Conservation (phyloP, 2,113 vertebrate genomes). For the Pelobates fuscus region DNA sequence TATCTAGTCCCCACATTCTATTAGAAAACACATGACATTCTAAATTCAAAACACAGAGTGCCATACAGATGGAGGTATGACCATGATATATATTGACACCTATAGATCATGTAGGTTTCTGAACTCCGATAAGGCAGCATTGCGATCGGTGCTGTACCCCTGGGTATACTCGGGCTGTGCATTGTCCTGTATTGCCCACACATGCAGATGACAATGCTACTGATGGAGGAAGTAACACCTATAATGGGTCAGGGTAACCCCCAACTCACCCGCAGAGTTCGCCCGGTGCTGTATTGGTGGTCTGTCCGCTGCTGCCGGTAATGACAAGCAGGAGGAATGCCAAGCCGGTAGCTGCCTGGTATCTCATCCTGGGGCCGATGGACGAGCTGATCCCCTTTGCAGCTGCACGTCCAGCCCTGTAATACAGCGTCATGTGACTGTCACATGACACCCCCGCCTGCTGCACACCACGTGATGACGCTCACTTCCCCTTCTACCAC, state of each 20-base stretch:
- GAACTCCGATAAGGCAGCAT: too few species aligned
- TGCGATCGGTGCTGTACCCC: too few species aligned
- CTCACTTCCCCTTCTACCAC: too few species aligned
- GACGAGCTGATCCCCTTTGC: neutral
- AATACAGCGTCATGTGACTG: constrained; percentile 20
- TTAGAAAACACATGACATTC: too few species aligned
- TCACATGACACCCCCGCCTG: constrained; percentile 37
- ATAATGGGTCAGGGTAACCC: too few species aligned
- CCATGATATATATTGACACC: too few species aligned
- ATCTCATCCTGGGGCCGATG: constrained; percentile 29
- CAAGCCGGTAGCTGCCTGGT: neutral
- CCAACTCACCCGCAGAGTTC: constrained; percentile 31
- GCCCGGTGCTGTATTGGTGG: neutral
- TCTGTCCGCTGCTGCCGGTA: neutral
- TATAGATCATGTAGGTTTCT: too few species aligned
- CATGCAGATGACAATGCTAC: constrained; percentile 11
- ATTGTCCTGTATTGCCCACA: neutral
- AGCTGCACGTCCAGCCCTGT: neutral
- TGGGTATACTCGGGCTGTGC: neutral
- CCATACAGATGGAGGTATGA: too few species aligned
- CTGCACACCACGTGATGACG: constrained; percentile 17
- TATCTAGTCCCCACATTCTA: too few species aligned
- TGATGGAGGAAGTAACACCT: constrained; percentile 4
- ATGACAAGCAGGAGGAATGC: neutral
- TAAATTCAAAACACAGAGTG: too few species aligned